These are phyloP conservation scores for Trematocara nigrifrons DNA, from an alignment of 2,113 vertebrate genomes.

Conservation along the genomic window DNA sequence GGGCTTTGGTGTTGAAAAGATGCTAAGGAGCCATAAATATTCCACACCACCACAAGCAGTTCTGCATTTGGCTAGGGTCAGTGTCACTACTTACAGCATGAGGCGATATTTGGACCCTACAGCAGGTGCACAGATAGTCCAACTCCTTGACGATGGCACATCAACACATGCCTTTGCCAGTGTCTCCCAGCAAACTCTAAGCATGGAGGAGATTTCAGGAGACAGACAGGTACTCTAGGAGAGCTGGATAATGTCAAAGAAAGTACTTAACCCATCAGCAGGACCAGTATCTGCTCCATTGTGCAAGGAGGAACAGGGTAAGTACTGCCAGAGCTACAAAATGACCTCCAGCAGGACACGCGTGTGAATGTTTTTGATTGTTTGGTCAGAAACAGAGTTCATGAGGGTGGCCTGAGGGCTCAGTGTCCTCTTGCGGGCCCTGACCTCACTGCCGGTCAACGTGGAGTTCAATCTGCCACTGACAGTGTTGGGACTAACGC, in stretches of 20 bases:
- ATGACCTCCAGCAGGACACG: background rate
- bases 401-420: background rate
- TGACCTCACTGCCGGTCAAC: background rate
- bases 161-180: background rate
- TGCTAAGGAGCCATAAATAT: background rate
- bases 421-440: fast-evolving
- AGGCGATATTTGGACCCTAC: background rate
- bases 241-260: background rate
- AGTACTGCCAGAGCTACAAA: background rate
- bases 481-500: too few relatives aligned
- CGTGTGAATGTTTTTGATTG: background rate
- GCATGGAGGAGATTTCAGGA: background rate
- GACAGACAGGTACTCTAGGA: background rate
- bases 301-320: background rate
- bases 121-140: background rate
- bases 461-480: background rate
- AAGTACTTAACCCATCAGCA: background rate
- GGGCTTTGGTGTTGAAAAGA: background rate
- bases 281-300: background rate
- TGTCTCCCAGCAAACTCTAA: background rate
- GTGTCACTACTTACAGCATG: background rate
- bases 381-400: background rate
- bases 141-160: background rate
- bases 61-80: background rate
- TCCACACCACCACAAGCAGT: background rate